Evolutionary conservation across 1,140 invertebrate genomes (phyloP), one percentile per base, ranked within the genome.

Genomic region (Yoshiicerus persimilis): DNA sequence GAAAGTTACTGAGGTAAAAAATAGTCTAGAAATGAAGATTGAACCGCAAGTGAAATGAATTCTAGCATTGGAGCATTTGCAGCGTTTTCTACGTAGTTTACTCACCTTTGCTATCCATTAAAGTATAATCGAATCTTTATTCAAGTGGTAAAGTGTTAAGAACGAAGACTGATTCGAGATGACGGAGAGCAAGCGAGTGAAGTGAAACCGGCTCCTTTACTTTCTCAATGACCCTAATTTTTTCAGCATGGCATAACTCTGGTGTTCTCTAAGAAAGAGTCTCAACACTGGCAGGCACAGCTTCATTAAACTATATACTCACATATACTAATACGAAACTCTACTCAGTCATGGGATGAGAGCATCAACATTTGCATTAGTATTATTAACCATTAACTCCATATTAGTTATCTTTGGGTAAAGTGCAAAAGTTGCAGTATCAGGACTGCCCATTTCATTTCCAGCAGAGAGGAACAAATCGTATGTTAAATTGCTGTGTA

Each of bases 181-280:
- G 62, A 87, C 83, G 83, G 83, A 84, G 47, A 47, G 38, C 13
- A 10, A 47, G 38, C 39, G 38, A 64, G 30, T 83, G 41, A 84
- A 87, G 80, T 87, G 87, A 87, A 87, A 87, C 87, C 87, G 87
- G 87, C 87, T 87, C 80, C 39, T 87, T 87, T 87, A 87, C 87
- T 87, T 87, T 87, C 87, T 87, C 87, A 87, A 84, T 87, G 64
- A 84, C 87, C 87, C 87, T 87, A 87, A 66, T 87, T 84, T 86
- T 86, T 86, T 86, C 62, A 80, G 32, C 84, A 64, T 86, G 47
- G 47, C 47, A 84, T 47, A 84, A 84, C 83, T 47, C 32, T 9
- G 30, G 13, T 47, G 39, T 27, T 66, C 64, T 66, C 23, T 25
- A 25, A 5, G 1, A 32, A 25, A 5, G 1, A 32, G 32, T 83